A percentile compares a stretch with the other conserved stretches of the same genome.
These are phyloP conservation scores for Paguma larvata DNA, from an alignment of 2,797 vertebrate genomes.

Conservation along the genomic window DNA sequence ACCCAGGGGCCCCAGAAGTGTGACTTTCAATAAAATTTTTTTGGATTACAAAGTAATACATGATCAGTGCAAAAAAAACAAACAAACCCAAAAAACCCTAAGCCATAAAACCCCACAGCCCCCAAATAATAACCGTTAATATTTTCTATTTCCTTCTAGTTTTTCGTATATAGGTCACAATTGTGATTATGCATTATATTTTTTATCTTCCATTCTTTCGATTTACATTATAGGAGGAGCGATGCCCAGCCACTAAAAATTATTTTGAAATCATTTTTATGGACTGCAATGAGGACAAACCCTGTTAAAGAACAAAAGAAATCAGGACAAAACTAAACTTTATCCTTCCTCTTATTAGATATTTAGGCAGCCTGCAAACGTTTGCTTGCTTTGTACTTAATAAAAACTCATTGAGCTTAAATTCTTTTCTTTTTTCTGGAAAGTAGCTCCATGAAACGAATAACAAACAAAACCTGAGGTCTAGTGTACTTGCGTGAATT, in stretches of 20 bases:
- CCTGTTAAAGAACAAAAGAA: slow-evolving; percentile 49
- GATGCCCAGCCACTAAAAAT: slow-evolving; percentile 52
- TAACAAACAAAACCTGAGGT: neutral
- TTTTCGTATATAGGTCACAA: neutral
- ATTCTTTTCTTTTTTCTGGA: neutral
- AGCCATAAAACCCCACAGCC: slow-evolving; percentile 29
- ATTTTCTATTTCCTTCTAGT: slow-evolving; percentile 47
- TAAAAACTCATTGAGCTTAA: slow-evolving; percentile 19
- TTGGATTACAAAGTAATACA: slow-evolving; percentile 58
- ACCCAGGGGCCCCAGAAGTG: neutral
- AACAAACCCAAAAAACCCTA: neutral
- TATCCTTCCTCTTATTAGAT: slow-evolving; percentile 5
- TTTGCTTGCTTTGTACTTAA: slow-evolving; percentile 24
- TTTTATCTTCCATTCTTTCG: slow-evolving; percentile 2
- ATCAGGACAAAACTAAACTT: slow-evolving; percentile 48
- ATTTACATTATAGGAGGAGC: neutral
- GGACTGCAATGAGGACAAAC: neutral
- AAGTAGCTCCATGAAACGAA: slow-evolving; percentile 60
- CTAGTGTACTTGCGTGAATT: neutral
- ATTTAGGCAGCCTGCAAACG: slow-evolving; percentile 20
- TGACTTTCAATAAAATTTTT: slow-evolving; percentile 4
- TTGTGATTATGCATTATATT: neutral
- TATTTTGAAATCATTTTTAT: slow-evolving; percentile 52
- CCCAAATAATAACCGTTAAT: slow-evolving; percentile 16
- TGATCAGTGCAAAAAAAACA: neutral